phyloP scores from a whole-genome alignment of 2,113 vertebrate species.

The Pachyramphus minor region DNA sequence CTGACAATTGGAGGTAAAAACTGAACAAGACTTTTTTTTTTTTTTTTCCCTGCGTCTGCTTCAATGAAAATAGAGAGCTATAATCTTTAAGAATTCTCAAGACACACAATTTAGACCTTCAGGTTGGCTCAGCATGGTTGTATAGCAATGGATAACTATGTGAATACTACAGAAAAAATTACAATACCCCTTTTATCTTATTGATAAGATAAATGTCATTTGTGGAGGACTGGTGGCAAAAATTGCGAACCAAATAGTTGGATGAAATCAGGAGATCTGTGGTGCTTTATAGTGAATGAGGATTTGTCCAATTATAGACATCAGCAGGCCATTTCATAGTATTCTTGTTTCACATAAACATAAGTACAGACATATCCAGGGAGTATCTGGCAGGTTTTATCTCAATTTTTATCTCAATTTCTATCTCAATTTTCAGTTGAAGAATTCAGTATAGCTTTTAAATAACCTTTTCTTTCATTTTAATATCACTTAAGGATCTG shows the following conservation, averaged over 20 bases:
- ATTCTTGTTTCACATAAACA: neutral
- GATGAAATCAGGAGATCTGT: neutral
- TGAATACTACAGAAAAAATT: neutral
- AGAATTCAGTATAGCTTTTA: neutral
- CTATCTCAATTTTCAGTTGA: neutral
- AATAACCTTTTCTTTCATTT: neutral
- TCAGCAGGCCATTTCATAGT: neutral
- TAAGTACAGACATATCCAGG: neutral
- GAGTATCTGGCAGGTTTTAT: neutral
- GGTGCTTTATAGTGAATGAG: neutral
- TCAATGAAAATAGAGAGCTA: neutral
- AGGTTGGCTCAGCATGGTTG: neutral
- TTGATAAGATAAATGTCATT: neutral
- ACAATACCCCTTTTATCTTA: neutral
- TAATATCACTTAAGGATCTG: neutral
- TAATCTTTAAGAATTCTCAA: neutral
- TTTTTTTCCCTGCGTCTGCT: neutral
- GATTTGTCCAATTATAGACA: neutral
- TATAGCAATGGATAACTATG: neutral
- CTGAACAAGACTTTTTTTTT: neutral
- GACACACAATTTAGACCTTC: neutral
- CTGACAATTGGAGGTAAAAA: neutral
- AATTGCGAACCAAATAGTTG: neutral
- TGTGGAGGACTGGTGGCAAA: neutral
- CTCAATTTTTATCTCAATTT: neutral